Percentiles rank a stretch among this genome's conserved stretches.
Conservation (phyloP, 92 coral and sea anemone genomes). For the Phenganax subtilis region DNA sequence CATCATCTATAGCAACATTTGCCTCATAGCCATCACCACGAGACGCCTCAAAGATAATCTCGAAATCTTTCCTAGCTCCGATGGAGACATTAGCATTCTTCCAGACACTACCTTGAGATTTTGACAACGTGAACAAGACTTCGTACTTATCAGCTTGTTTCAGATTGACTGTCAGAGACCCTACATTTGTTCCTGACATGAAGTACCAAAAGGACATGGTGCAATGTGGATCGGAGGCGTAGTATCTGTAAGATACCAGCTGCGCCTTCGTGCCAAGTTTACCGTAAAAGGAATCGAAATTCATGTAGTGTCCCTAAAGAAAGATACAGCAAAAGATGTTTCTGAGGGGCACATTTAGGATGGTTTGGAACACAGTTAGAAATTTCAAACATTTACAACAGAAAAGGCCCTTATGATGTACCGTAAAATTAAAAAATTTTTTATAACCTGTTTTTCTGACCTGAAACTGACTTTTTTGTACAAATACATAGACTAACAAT, state of each 20-base stretch:
- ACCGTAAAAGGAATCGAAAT: constrained; percentile 69
- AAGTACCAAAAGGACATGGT: constrained; percentile 86
- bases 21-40: constrained; percentile 73
- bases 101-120: constrained; percentile 73
- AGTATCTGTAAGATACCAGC: constrained; percentile 79
- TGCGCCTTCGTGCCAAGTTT: constrained; percentile 77
- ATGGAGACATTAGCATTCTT: constrained; percentile 57
- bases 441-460: too few relatives aligned
- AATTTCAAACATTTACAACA: too few relatives aligned
- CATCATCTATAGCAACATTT: constrained; percentile 82
- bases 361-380: not conserved
- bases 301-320: constrained; percentile 87
- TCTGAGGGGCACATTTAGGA: not conserved
- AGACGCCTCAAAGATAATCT: constrained; percentile 78
- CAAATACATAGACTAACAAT: too few relatives aligned
- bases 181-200: constrained; percentile 77
- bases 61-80: constrained; percentile 64
- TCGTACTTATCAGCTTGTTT: constrained; percentile 69
- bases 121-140: constrained; percentile 36
- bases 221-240: constrained; percentile 81
- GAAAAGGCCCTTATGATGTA: too few relatives aligned
- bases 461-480: not conserved
- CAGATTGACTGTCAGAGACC: constrained; percentile 47
- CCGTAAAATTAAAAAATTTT: too few relatives aligned
- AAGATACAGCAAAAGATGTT: not conserved